phyloP scores from a whole-genome alignment of 2,797 vertebrate genomes.

The Glyptemys insculpta region DNA sequence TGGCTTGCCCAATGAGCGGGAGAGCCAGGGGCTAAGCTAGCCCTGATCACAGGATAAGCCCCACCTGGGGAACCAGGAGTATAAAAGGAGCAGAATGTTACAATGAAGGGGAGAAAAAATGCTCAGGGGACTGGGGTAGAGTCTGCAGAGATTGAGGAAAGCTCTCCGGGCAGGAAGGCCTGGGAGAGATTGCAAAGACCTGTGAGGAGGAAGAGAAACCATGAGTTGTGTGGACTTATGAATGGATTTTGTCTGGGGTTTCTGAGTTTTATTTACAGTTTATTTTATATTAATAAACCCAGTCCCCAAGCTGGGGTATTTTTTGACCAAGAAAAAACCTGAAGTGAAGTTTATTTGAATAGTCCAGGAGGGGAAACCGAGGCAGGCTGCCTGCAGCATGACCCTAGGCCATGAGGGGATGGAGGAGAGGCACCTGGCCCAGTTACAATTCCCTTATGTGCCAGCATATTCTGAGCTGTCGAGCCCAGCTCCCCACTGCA shows the following conservation, averaged over 20 bases:
- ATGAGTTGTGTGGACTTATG: neutral
- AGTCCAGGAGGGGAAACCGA: neutral
- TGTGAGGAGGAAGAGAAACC: neutral
- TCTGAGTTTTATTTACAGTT: neutral
- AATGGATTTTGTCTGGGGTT: neutral
- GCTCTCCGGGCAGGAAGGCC: neutral
- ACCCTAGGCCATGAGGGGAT: neutral
- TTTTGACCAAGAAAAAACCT: neutral
- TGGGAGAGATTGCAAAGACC: neutral
- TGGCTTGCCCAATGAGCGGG: neutral
- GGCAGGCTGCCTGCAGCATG: neutral
- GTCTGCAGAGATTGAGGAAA: neutral
- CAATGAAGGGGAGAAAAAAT: neutral
- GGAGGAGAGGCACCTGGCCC: neutral
- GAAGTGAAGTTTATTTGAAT: neutral
- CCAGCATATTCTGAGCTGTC: neutral
- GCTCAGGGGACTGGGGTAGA: neutral
- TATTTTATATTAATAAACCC: neutral
- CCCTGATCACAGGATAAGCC: neutral
- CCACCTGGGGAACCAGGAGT: neutral
- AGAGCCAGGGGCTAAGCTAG: neutral
- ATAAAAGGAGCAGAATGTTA: neutral
- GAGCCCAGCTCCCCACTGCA: neutral
- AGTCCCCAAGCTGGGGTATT: neutral
- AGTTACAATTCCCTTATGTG: neutral